These are phyloP conservation scores for Girardinus metallicus DNA, from an alignment of 2,797 vertebrate genomes.

Conservation along the genomic window DNA sequence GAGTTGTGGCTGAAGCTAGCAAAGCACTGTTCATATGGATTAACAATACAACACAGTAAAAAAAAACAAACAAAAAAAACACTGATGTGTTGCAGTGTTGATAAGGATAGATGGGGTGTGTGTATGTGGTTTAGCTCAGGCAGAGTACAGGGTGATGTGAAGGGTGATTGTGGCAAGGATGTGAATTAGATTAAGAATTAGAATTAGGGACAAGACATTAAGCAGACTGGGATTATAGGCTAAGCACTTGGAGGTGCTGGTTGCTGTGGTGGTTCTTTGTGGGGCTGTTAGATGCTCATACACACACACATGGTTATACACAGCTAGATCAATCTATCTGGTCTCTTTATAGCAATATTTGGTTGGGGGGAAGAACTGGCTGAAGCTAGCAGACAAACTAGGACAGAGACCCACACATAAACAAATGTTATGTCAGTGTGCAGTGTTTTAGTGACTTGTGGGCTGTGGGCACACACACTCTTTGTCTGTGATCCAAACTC, in stretches of 20 bases:
- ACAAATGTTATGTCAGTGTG: slow-evolving; percentile 38
- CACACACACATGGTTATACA: neutral
- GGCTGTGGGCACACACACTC: slow-evolving; percentile 40
- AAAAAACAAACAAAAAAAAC: slow-evolving; percentile 31
- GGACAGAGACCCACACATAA: slow-evolving; percentile 21
- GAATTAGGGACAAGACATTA: slow-evolving; percentile 70
- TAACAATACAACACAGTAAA: slow-evolving; percentile 47
- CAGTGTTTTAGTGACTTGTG: slow-evolving; percentile 43
- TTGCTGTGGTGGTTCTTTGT: slow-evolving; percentile 35
- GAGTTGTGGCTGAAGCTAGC: slow-evolving; percentile 38
- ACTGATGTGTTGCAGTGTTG: slow-evolving; percentile 44
- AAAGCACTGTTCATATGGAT: slow-evolving; percentile 61
- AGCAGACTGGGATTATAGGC: slow-evolving; percentile 72
- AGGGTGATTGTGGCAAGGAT: slow-evolving; percentile 72
- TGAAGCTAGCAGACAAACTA: slow-evolving; percentile 1
- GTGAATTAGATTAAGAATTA: slow-evolving; percentile 76
- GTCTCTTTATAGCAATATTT: slow-evolving; percentile 18
- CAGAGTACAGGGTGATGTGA: slow-evolving; percentile 62
- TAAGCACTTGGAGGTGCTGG: slow-evolving; percentile 52
- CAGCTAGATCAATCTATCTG: slow-evolving; percentile 41
- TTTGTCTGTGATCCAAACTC: slow-evolving; percentile 57
- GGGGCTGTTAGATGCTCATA: slow-evolving; percentile 47
- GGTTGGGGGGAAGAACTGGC: neutral
- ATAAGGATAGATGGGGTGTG: slow-evolving; percentile 45
- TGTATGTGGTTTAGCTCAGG: slow-evolving; percentile 33